Evolutionary conservation across 2,113 vertebrate genomes (phyloP), one percentile per base, ranked within the genome.

Genomic region (Lagopus leucura): DNA sequence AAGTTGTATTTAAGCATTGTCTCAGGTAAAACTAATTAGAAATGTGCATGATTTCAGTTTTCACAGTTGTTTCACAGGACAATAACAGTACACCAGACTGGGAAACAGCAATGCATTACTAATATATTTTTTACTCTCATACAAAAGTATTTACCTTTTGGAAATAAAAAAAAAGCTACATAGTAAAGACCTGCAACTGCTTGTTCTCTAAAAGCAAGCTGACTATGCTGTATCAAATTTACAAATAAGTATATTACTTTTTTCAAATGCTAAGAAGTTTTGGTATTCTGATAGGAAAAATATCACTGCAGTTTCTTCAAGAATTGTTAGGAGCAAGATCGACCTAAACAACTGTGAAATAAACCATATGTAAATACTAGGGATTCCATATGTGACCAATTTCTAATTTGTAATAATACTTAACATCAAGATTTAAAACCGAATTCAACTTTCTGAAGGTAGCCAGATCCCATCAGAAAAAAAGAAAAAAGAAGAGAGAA

Each of bases 381-480:
- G n/a, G 40, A 58, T 20, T 58, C 32, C 55, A 13, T 1, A 69
- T 8, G 12, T 82, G 28, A 77, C 5, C 0, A 1, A 63, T 71
- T 92, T 79, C 73, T 89, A 5, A 73, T 30, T 32, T 71, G 11
- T 77, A 65, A 74, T 58, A 90, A 94, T 47, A 34, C 1, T 4
- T 20, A 82, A 76, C 30, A 71, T 38, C 64, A 63, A 88, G 20
- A 75, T 36, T 61, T 83, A 90, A 94, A 83, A 82, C 42, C 77
- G 88, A 96, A 95, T 60, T 67, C 8, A 60, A 43, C 79, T 43
- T 83, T 86, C 61, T 86, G 47, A 67, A 89, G 40, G 32, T 38
- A 91, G 45, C 12, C 20, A 71, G 65, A 52, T 52, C 64, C 25
- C 20, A 64, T 60, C 17, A 81, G n/a, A 3, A 4, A 40, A 81